A percentile compares a stretch with the other conserved stretches of the same genome.
phyloP scores from a whole-genome alignment of 2,888 invertebrate species.

The Nasonovia ribisnigri region DNA sequence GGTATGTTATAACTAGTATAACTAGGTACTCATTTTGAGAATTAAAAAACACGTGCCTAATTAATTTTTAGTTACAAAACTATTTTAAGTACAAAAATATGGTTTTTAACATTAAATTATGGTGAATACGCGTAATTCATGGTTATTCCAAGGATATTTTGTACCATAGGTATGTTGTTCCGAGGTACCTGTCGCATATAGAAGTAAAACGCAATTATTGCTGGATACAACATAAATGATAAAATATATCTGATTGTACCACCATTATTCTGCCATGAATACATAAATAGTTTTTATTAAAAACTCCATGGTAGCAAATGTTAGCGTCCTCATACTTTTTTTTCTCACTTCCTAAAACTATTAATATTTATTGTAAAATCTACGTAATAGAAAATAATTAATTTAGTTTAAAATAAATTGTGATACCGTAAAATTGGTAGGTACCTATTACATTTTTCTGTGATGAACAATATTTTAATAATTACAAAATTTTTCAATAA shows the following conservation, averaged over 20 bases:
- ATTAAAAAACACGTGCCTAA: neutral
- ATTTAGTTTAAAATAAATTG: neutral
- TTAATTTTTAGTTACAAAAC: neutral
- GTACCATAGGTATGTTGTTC: neutral
- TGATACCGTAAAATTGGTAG: neutral
- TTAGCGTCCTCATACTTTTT: neutral
- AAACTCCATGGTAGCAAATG: neutral
- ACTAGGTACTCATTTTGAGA: neutral
- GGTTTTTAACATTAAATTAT: neutral
- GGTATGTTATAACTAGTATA: neutral
- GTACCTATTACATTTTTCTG: neutral
- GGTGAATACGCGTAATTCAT: neutral
- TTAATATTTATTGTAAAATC: neutral
- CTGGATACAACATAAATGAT: neutral
- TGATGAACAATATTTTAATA: neutral
- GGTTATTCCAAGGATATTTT: constrained; percentile 27
- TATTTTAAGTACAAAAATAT: neutral
- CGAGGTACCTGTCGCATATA: neutral
- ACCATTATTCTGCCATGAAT: neutral
- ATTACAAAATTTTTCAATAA: neutral
- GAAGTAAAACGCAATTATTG: constrained; percentile 7
- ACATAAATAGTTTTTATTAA: neutral
- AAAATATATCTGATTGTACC: neutral
- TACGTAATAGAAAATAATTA: neutral
- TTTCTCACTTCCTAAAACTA: neutral